These are phyloP conservation scores for Artemia sinica DNA, from an alignment of 2,888 invertebrate genomes.

Conservation along the genomic window DNA sequence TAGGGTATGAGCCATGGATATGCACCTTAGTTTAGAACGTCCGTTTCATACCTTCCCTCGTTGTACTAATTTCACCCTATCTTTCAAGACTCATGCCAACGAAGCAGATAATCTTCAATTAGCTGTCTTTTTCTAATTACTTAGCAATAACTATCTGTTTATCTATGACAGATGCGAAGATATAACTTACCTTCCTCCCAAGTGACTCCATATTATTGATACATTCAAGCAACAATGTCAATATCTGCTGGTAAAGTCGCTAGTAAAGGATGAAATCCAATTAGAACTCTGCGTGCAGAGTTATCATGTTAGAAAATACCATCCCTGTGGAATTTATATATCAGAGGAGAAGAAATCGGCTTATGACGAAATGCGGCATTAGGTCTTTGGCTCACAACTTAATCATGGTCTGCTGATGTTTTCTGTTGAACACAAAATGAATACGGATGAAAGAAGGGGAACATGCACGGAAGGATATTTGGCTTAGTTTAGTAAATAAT, in stretches of 20 bases:
- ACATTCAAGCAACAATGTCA: not conserved
- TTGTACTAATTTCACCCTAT: too few species aligned
- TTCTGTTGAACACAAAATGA: not conserved
- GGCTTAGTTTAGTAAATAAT: constrained; percentile 1
- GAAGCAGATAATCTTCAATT: too few species aligned
- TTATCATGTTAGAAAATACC: constrained; percentile 13
- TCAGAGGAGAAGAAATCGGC: constrained; percentile 4
- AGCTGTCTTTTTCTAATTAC: too few species aligned
- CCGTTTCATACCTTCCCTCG: too few species aligned
- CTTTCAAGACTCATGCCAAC: too few species aligned
- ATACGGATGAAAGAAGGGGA: not conserved
- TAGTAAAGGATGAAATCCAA: constrained; percentile 6
- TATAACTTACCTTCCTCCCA: not conserved
- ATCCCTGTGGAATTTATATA: not conserved
- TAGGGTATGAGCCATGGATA: too few species aligned
- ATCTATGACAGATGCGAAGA: too few species aligned
- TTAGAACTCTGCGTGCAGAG: not conserved
- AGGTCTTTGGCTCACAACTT: constrained; percentile 11
- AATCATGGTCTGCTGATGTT: constrained; percentile 4
- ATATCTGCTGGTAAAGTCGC: not conserved
- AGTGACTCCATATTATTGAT: constrained; percentile 12
- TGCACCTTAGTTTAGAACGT: too few species aligned
- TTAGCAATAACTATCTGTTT: too few species aligned
- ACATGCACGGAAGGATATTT: not conserved
- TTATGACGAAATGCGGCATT: constrained; percentile 5